Conservation (phyloP, 2,113 vertebrate genomes). For the Panurus biarmicus region DNA sequence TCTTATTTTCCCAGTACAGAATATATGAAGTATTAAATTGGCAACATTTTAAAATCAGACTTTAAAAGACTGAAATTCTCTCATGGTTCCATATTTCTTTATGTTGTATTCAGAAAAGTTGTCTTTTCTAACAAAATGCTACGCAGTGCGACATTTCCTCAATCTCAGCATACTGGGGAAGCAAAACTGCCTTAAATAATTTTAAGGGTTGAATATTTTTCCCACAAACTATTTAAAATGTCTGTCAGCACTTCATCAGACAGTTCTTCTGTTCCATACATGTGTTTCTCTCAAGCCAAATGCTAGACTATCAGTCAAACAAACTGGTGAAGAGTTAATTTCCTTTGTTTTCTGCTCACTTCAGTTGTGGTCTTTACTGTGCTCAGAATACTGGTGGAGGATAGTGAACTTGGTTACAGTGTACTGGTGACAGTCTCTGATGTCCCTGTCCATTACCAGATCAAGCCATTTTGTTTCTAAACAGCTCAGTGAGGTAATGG, state of each 20-base stretch:
- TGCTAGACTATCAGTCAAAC: not conserved
- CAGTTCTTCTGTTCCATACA: not conserved
- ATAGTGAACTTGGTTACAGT: not conserved
- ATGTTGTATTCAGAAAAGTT: not conserved
- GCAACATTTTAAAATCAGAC: not conserved
- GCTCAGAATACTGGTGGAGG: not conserved
- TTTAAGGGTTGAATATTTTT: not conserved
- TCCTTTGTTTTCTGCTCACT: not conserved
- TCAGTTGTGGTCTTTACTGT: not conserved
- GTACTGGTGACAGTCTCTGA: not conserved
- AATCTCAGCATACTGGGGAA: not conserved
- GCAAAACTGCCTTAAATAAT: not conserved
- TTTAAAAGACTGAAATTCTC: not conserved
- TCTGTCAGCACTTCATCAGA: not conserved
- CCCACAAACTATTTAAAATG: not conserved
- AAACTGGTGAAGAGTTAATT: not conserved
- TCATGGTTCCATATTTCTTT: not conserved
- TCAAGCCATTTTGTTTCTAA: not conserved
- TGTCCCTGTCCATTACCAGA: not conserved
- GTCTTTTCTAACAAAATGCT: not conserved
- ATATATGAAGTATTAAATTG: not conserved
- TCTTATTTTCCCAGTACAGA: conserved; percentile 18
- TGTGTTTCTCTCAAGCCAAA: not conserved
- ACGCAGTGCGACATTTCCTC: not conserved
- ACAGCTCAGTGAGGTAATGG: not conserved